These are phyloP conservation scores for Misgurnus mizolepis DNA, from an alignment of 2,113 vertebrate genomes.

Conservation along the genomic window DNA sequence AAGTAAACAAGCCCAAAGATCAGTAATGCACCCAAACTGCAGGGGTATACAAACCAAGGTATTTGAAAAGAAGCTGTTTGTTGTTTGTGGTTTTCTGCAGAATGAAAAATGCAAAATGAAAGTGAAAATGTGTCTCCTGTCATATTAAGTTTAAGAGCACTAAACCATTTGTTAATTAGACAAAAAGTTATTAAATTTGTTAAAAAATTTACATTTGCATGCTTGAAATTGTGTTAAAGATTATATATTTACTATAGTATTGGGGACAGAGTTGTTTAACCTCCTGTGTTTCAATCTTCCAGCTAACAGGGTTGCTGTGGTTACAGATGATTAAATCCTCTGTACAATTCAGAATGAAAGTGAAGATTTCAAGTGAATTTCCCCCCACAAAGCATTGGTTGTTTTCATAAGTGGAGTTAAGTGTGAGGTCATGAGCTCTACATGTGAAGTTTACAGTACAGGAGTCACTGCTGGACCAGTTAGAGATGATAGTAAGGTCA, in stretches of 20 bases:
- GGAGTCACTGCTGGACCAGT: not conserved
- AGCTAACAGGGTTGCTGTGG: constrained; percentile 33
- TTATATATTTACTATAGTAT: not conserved
- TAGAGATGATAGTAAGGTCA: not conserved
- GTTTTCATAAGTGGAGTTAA: not conserved
- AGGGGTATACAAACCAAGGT: too few species aligned
- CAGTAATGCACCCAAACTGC: too few species aligned
- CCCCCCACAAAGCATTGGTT: not conserved
- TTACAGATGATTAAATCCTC: constrained; percentile 31
- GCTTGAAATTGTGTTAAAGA: too few species aligned
- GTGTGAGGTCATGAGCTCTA: not conserved
- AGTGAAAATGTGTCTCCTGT: too few species aligned
- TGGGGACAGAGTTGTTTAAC: not conserved
- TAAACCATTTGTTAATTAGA: too few species aligned
- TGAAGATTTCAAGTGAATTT: not conserved
- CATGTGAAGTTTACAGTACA: not conserved
- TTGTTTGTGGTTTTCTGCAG: too few species aligned
- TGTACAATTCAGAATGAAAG: not conserved
- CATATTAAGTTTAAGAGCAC: too few species aligned
- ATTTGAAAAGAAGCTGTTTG: too few species aligned
- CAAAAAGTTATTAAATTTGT: too few species aligned
- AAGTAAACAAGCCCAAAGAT: too few species aligned
- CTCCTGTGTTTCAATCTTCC: not conserved
- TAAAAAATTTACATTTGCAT: not conserved
- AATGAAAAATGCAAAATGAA: too few species aligned